Base-by-base conservation (phyloP, 1,140 invertebrate species). In the Drosophila tristis region DNA sequence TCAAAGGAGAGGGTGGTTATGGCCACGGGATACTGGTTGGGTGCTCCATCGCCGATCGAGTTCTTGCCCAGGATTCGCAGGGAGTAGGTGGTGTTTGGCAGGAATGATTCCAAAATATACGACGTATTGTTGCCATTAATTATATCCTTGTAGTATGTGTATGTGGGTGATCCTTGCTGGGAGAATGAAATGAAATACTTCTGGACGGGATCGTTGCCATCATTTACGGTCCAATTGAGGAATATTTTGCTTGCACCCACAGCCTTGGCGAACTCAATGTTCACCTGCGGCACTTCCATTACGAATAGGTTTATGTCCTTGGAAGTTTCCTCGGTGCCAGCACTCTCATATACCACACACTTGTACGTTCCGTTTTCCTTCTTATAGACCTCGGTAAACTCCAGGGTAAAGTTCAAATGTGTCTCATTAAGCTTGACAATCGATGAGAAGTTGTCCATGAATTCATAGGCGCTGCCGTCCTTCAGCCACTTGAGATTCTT, bases 191-290 rank as follows among this genome's bases (percentile, higher is more conserved):
- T 93, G 47, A 93, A 93, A 84, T 96, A 97, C 20, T 93, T 92
- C 58, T 93, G 92, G 20, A 96, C 93, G 0, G 95, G 94, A 47
- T 94, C 94, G 87, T 97, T 97, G 66, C 96, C 96, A 63, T 96
- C 94, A 56, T 95, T 94, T 0, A 96, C 92, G 0, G 96, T 97
- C 96, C 96, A 97, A 91, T 97, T 97, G 0, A 97, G 80, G 90
- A 94, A 97, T 49, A 97, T 95, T 90, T 95, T 95, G 11, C 93
- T 93, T 11, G 94, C 94, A 25, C 95, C 96, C 5, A 97, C 95
- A 0, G 96, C 94, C 91, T 96, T 96, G 1, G 96, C 94, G 56
- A 94, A 95, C 82, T 96, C 95, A 61, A 97, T 94, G 54, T 93
- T 93, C 0, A 97, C 93, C 84, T 95, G 94, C 3, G 96, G 96